phyloP scores from a whole-genome alignment of 2,888 invertebrate genomes.

The Neria commutata region DNA sequence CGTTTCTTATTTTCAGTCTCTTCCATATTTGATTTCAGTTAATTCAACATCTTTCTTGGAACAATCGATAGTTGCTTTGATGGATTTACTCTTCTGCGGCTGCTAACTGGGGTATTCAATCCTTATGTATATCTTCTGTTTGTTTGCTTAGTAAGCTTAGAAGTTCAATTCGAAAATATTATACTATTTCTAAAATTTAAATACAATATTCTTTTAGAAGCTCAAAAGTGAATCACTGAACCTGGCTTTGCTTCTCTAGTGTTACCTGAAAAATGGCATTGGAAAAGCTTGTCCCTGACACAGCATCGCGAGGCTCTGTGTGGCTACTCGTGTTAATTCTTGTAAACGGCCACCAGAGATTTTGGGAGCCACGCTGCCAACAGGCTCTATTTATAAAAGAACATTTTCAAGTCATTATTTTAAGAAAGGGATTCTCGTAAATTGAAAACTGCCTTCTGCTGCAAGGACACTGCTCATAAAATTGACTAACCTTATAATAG shows the following conservation, averaged over 20 bases:
- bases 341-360: constrained; percentile 64
- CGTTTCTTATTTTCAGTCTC: too few species aligned
- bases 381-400: constrained; percentile 59
- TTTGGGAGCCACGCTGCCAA: constrained; percentile 64
- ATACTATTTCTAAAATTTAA: too few species aligned
- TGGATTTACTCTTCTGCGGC: too few species aligned
- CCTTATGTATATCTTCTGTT: too few species aligned
- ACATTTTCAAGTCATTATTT: too few species aligned
- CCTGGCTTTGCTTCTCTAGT: neutral
- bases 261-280: constrained; percentile 66
- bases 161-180: too few species aligned
- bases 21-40: too few species aligned
- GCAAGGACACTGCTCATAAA: neutral
- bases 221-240: neutral
- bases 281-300: constrained; percentile 68
- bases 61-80: too few species aligned
- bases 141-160: too few species aligned
- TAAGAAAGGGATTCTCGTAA: neutral
- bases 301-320: constrained; percentile 55
- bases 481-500: constrained; percentile 70
- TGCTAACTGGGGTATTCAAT: too few species aligned
- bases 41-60: too few species aligned
- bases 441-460: constrained; percentile 34
- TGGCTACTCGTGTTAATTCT: constrained; percentile 56
- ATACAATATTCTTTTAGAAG: too few species aligned